Evolutionary conservation across 1,140 invertebrate genomes (phyloP), one percentile per base, ranked within the genome.

Genomic region (Nasonia longicornis): DNA sequence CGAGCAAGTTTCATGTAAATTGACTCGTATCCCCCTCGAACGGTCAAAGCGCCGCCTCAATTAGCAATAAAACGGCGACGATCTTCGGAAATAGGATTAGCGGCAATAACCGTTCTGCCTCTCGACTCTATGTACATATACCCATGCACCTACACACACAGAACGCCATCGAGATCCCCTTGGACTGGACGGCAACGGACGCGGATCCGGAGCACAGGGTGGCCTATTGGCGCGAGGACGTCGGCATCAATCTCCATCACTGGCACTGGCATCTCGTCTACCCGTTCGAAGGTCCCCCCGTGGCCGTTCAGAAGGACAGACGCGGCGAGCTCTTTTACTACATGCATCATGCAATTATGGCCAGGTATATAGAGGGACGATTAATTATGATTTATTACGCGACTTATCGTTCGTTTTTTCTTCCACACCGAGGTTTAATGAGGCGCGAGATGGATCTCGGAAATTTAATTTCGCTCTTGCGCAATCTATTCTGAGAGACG

Each of bases 201-300:
- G 84, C 93, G 16, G 95, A 96, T 77, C 91, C 92, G 0, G 95
- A 96, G 85, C 95, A 96, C 87, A 92, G 94, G 22, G 81, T 93
- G 3, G 91, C 92, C n/a, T 93, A 93, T 79, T 93, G 91, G 88
- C 87, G 92, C 8, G 93, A 93, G 83, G 92, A 92, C 84, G 84
- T 91, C 70, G 92, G 92, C 14, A 87, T 93, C 79, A 93, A 93
- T 88, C 88, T 92, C 77, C 93, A 94, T 87, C 95, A 97, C 86
- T 97, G 95, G 95, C 95, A 97, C 89, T 95, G 93, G 95, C 95
- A 96, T 88, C 89, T 96, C 75, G 94, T 95, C 11, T 96, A 96
- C 86, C 95, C 95, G 1, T 94, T 94, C 85, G 93, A 94, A 79
- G 92, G 92, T 1, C 87, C 91, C 14, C 88, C 91, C 71, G 85